Evolutionary conservation across 2,888 invertebrate species (phyloP), one percentile per base, ranked within the genome.

Genomic region (Cyaniris semiargus): DNA sequence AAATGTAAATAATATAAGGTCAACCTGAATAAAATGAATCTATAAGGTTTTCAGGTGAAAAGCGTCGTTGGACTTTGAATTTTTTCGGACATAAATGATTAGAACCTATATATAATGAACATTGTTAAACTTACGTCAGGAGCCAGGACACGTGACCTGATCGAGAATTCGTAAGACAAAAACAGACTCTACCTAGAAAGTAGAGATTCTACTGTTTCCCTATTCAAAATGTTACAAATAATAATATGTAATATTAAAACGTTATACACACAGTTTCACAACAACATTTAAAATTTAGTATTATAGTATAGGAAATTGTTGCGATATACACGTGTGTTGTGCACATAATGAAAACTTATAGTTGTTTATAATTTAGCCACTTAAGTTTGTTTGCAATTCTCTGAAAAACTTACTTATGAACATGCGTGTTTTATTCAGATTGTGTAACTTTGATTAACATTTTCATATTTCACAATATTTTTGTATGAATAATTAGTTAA

Each of bases 321-420:
- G 8, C n/a, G 21, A 7, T 56, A 60, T 23, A 23, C 10, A 23
- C 21, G 21, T 60, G 21, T 13, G 21, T 8, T 10, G 10, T 60
- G 23, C 60, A 60, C 60, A 60, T 60, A 23, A 23, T 60, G 23
- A 60, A 60, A 60, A 23, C 60, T 60, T 60, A 23, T 60, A 58
- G n/a, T 58, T 56, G n/a, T n/a, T 58, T 58, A 58, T 21, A 58
- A 58, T 58, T 60, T 23, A 60, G 10, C 58, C 10, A 23, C 23
- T 60, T 60, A 3, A 60, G 60, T 23, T 60, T 60, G 60, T 60
- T 60, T 13, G 8, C 3, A 23, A 60, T 23, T 60, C 10, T 13
- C 23, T 60, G 60, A 60, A 23, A 23, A 13, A 10, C 60, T 10
- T 60, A 3, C 10, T 60, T 23, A 23, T 8, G 21, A 60, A 10